Base-by-base conservation (phyloP, 2,797 vertebrate species). In the Glossophaga mutica region DNA sequence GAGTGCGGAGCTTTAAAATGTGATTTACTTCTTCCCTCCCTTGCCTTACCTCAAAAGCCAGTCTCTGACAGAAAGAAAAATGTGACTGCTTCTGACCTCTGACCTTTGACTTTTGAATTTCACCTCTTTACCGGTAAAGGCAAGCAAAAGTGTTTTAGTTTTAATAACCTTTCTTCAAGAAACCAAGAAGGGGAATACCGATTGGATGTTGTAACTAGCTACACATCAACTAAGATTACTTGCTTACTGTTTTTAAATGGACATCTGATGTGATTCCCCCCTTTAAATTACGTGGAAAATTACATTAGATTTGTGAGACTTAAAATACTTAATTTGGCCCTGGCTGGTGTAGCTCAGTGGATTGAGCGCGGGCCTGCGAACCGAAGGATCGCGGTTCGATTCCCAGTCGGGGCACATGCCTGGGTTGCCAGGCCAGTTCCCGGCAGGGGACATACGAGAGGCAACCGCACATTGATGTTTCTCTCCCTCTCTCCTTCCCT, bases 1-100 rank as follows among this genome's bases (percentile, higher is more conserved):
- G 78, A 82, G 79, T 44, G n/a, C 14, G 94, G 50, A 37, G 44
- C 87, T 95, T 59, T 44, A 93, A 87, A 92, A 87, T 90, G 55
- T 87, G 77, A 94, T 97, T 93, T 96, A 52, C 74, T 92, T 96
- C 74, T 92, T 96, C 22, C 97, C 74, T 24, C 34, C 5, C 50
- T n/a, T 39, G 34, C 46, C 70, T 50, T 37, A 18, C 15, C 57
- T 86, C 70, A 32, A 24, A 50, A 77, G 52, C 90, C 93, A 88
- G 71, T 76, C 79, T 87, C 48, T 94, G 97, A 94, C 87, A 94
- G 79, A 18, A 81, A 96, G 97, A 95, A 95, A 92, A 97, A 94
- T 97, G 71, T 57, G 70, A 91, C 70, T 74, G 22, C 22, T 94
- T n/a, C 44, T 96, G 94, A 97, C 62, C 70, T 90, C 42, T 94